A percentile compares a stretch with the other conserved stretches of the same genome.
Evolutionary conservation across 2,888 invertebrate species (phyloP).

Genomic region (Sphaerophoria rueppellii): DNA sequence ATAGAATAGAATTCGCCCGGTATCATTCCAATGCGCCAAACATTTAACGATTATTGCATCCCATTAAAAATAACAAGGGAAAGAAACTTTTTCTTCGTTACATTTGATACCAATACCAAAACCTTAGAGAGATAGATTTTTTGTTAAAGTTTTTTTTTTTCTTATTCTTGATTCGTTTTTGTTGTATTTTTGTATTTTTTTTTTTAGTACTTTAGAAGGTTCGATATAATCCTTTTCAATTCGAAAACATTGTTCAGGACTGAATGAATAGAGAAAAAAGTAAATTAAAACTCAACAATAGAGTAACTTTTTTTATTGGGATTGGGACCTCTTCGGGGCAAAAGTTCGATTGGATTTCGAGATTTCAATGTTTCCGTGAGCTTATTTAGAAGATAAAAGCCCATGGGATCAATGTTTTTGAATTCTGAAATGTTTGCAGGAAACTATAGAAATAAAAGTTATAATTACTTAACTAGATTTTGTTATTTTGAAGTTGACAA

Average conservation of each 20-base stretch:
- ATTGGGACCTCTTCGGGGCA: conserved; percentile 18
- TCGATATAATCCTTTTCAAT: conserved; percentile 72
- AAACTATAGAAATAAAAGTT: too few species aligned
- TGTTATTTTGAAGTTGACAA: too few species aligned
- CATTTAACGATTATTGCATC: conserved; percentile 82
- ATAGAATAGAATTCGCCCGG: conserved; percentile 47
- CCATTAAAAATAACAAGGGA: conserved; percentile 82
- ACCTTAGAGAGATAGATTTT: not conserved
- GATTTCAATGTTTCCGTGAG: conserved; percentile 9
- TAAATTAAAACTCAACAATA: conserved; percentile 59
- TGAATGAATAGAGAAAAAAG: conserved; percentile 44
- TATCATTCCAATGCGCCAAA: conserved; percentile 74
- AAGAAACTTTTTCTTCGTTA: conserved; percentile 80
- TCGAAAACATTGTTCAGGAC: conserved; percentile 42
- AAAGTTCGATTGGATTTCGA: conserved; percentile 58
- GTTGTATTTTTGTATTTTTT: conserved; percentile 39
- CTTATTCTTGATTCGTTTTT: conserved; percentile 64
- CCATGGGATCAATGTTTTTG: not conserved
- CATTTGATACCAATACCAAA: conserved; percentile 76
- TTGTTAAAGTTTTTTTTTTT: conserved; percentile 7
- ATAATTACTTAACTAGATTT: too few species aligned
- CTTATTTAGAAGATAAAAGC: not conserved
- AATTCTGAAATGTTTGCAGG: not conserved
- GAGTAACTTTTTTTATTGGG: conserved; percentile 24
- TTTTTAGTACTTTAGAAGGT: conserved; percentile 62